Conservation (phyloP, 2,888 invertebrate genomes). For the Anodontia alba region DNA sequence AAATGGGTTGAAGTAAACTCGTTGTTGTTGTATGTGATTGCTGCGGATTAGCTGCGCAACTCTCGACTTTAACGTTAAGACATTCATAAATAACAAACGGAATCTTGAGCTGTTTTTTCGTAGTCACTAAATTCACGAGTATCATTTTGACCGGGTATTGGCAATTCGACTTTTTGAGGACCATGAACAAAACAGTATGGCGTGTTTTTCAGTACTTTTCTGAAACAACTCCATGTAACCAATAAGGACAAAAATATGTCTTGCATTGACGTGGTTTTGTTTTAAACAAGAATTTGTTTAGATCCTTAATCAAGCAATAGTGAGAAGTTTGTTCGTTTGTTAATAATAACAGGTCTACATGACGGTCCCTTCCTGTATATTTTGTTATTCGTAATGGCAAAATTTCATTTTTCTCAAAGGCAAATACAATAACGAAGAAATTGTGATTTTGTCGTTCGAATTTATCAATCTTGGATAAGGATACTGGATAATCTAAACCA, state of each 20-base stretch:
- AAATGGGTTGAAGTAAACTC: slow-evolving; percentile 29
- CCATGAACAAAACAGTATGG: slow-evolving; percentile 39
- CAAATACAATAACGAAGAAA: slow-evolving; percentile 51
- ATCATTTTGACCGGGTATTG: slow-evolving; percentile 40
- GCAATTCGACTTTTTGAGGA: slow-evolving; percentile 46
- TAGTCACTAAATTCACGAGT: slow-evolving; percentile 43
- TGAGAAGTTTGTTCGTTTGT: slow-evolving; percentile 33
- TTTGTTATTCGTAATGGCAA: slow-evolving; percentile 42
- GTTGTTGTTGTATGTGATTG: slow-evolving; percentile 5
- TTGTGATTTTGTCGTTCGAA: slow-evolving; percentile 51
- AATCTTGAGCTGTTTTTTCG: slow-evolving; percentile 40
- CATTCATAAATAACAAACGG: slow-evolving; percentile 50
- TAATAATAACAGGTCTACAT: slow-evolving; percentile 48
- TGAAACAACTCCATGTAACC: slow-evolving; percentile 43
- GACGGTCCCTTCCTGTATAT: slow-evolving; percentile 27
- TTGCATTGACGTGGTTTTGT: background rate
- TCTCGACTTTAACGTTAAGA: slow-evolving; percentile 26
- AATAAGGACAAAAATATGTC: slow-evolving; percentile 41
- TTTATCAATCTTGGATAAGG: slow-evolving; percentile 38
- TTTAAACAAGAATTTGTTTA: slow-evolving; percentile 48
- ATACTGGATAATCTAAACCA: slow-evolving; percentile 42
- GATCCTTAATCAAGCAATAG: slow-evolving; percentile 48
- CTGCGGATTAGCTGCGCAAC: slow-evolving; percentile 8
- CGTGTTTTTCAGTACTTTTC: slow-evolving; percentile 25
- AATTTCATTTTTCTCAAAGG: slow-evolving; percentile 41